Evolutionary conservation across 2,797 vertebrate species (phyloP), one percentile per base, ranked within the genome.

Genomic region (Steatocranus sp.): DNA sequence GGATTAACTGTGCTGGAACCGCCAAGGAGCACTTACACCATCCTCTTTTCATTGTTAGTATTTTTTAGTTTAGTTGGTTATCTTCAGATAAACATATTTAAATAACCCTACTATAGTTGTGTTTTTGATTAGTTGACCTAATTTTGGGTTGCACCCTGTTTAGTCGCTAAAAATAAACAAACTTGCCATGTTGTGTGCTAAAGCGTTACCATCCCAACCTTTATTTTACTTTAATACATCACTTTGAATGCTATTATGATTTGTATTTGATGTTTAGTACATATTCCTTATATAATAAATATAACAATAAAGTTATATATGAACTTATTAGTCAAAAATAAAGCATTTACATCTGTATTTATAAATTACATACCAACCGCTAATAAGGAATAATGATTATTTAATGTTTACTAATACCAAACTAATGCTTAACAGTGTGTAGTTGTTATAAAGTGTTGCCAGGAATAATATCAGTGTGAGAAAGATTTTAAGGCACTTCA

Each of bases 381-480:
- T 12, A 66, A 1, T 23, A 23, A 41, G n/a, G 1, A 23, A 66
- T 66, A 66, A 66, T 36, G 18, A 61, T 38, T 12, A 36, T 15
- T 41, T 6, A 23, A 41, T 41, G 36, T 66, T 25, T 66, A 66
- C n/a, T 25, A 41, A 66, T 41, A 41, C 36, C 18, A 38, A 41
- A 66, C 8, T 1, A 66, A 15, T 41, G 61, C 36, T 41, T 6
- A 66, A 25, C 8, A 15, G n/a, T 41, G n/a, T 38, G 34, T 41
- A 61, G 3, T 61, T n/a, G 56, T 61, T 61, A 1, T 61, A 34
- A 61, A n/a, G 30, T 61, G 30, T 66, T 41, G 8, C 34, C 61
- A 38, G 43, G 18, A 85, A 84, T 12, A 54, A 78, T 36, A 61
- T 80, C 38, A 27, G 17, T 43, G 14, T 5, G n/a, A 81, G 73